A percentile compares a stretch with the other conserved stretches of the same genome.
These are phyloP conservation scores for Leptobrachium ailaonicum DNA, from an alignment of 2,113 vertebrate species.

Conservation along the genomic window DNA sequence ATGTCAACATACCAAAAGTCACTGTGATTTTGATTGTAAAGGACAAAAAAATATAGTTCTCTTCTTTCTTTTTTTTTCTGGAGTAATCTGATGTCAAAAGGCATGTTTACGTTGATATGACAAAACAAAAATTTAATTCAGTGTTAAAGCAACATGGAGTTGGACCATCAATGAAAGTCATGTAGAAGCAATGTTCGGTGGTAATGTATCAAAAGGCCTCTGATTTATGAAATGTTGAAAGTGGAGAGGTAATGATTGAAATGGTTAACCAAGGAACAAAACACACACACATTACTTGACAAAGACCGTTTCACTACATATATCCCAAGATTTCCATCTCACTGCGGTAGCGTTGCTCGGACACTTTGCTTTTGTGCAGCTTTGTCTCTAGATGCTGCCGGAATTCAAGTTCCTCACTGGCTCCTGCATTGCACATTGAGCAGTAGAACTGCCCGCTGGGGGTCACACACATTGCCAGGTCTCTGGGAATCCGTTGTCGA, in stretches of 20 bases:
- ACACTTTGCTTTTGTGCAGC: conserved; percentile 95
- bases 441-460: conserved; percentile 98
- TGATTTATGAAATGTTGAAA: conserved; percentile 16
- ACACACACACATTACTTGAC: conserved; percentile 7
- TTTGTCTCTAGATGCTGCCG: conserved; percentile 96
- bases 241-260: neutral
- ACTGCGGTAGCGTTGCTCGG: conserved; percentile 88
- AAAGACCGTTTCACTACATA: conserved; percentile 68
- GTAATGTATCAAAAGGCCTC: conserved; percentile 6
- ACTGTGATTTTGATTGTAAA: neutral
- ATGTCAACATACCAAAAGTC: neutral
- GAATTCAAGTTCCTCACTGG: conserved; percentile 91
- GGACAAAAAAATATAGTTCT: neutral
- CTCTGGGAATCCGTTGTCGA: conserved; percentile 91
- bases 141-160: too few relatives aligned
- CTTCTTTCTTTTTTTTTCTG: neutral
- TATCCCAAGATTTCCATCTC: conserved; percentile 98
- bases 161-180: neutral
- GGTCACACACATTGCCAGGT: conserved; percentile 96
- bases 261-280: conserved; percentile 13
- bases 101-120: neutral
- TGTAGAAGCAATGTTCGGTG: neutral
- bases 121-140: too few relatives aligned
- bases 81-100: neutral
- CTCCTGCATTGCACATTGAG: conserved; percentile 95